Conservation (phyloP, 1,140 invertebrate species). For the Caenorhabditis latens region DNA sequence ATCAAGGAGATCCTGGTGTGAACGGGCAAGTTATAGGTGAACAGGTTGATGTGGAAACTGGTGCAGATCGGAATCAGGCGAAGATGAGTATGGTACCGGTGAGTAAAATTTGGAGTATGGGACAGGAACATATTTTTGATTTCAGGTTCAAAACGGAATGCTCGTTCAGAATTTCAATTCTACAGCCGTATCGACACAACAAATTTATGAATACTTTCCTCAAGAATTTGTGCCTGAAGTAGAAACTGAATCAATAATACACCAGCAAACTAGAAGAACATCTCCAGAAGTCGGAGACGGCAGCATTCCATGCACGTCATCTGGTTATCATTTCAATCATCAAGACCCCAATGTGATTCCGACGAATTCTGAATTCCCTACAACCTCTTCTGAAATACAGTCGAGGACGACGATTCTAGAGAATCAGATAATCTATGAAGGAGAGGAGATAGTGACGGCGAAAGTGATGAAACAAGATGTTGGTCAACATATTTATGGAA, state of each 20-base stretch:
- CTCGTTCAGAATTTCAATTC: background rate
- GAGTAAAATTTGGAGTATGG: background rate
- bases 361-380: background rate
- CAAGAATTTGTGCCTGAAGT: slow-evolving; percentile 24
- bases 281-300: background rate
- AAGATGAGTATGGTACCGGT: background rate
- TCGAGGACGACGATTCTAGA: too few species aligned
- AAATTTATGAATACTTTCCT: background rate
- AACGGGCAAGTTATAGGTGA: background rate
- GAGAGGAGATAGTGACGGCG: background rate
- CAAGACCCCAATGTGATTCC: background rate
- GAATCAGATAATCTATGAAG: background rate
- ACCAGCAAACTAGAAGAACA: background rate
- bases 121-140: background rate
- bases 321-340: background rate
- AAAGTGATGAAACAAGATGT: background rate
- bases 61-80: background rate
- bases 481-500: too few species aligned
- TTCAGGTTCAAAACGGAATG: slow-evolving; percentile 10
- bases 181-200: background rate
- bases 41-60: background rate
- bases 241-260: background rate
- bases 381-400: background rate
- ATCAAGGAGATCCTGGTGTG: background rate
- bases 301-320: background rate